phyloP scores from a whole-genome alignment of 2,797 vertebrate genomes.

The Limosa lapponica region DNA sequence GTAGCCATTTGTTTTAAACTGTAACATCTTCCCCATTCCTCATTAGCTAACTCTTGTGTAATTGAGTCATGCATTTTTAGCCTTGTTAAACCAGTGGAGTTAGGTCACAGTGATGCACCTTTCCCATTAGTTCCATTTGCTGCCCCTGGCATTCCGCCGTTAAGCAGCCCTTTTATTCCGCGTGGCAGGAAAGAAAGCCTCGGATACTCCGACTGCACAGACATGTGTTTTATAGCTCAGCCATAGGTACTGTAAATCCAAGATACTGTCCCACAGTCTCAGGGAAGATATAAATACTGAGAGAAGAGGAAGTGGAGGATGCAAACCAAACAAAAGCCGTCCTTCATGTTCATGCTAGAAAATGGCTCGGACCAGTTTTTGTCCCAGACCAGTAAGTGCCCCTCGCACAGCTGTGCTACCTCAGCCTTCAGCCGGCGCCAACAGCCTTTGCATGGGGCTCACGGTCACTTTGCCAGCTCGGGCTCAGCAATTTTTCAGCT shows the following conservation, averaged over 20 bases:
- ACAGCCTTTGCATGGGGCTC: neutral
- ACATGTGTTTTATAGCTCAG: constrained; percentile 35
- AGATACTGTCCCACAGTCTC: constrained; percentile 21
- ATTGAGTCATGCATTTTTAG: constrained; percentile 83
- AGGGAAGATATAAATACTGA: constrained; percentile 14
- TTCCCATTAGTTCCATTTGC: constrained; percentile 65
- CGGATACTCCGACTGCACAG: neutral
- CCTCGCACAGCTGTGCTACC: neutral
- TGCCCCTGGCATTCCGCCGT: neutral
- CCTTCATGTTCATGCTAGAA: neutral
- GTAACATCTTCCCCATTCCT: constrained; percentile 79
- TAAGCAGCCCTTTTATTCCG: constrained; percentile 36
- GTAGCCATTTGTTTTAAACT: constrained; percentile 83
- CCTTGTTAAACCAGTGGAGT: constrained; percentile 74
- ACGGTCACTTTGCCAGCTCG: neutral
- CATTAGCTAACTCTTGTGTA: constrained; percentile 85
- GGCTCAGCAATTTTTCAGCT: neutral
- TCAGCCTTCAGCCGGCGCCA: neutral
- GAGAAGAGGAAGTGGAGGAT: constrained; percentile 15
- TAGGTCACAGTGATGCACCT: constrained; percentile 72
- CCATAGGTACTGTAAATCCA: constrained; percentile 19
- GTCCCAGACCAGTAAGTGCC: neutral
- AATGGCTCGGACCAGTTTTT: neutral
- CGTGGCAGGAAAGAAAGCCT: constrained; percentile 28
- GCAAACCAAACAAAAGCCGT: constrained; percentile 32